phyloP scores from a whole-genome alignment of 2,113 vertebrate genomes.

The Athene cunicularia region DNA sequence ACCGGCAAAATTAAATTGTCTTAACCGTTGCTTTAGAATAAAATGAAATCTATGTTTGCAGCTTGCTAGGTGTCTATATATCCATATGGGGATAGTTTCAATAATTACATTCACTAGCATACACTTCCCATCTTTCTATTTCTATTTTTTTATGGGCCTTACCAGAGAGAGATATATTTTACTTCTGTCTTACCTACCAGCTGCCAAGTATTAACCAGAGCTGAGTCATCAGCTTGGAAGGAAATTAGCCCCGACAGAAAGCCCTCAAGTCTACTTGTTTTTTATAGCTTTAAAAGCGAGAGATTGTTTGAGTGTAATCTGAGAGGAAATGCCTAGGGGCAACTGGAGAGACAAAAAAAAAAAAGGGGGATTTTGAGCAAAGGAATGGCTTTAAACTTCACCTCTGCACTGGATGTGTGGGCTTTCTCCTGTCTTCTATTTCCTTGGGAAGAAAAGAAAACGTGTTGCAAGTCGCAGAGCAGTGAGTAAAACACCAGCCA shows the following conservation, averaged over 20 bases:
- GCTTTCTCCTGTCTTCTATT: background rate
- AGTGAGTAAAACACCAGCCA: background rate
- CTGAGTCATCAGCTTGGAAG: constrained; percentile 10
- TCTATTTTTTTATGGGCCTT: background rate
- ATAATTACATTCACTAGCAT: background rate
- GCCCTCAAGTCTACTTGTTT: background rate
- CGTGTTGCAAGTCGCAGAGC: background rate
- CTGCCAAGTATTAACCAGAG: background rate
- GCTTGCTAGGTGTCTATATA: background rate
- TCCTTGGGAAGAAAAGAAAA: background rate
- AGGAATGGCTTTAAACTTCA: background rate
- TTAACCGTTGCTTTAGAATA: background rate
- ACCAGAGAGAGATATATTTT: background rate
- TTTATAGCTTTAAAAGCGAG: background rate
- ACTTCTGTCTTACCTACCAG: background rate
- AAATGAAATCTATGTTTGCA: background rate
- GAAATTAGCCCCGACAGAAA: background rate
- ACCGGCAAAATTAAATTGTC: background rate
- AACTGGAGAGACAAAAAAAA: background rate
- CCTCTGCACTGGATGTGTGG: background rate
- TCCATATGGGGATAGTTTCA: background rate
- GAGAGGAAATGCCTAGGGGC: background rate
- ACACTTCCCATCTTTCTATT: background rate
- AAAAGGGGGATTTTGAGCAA: background rate
- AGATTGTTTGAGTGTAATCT: constrained; percentile 1